Percentiles rank a stretch among this genome's conserved stretches.
Conservation (phyloP, 2,113 vertebrate genomes). For the Gambusia affinis region DNA sequence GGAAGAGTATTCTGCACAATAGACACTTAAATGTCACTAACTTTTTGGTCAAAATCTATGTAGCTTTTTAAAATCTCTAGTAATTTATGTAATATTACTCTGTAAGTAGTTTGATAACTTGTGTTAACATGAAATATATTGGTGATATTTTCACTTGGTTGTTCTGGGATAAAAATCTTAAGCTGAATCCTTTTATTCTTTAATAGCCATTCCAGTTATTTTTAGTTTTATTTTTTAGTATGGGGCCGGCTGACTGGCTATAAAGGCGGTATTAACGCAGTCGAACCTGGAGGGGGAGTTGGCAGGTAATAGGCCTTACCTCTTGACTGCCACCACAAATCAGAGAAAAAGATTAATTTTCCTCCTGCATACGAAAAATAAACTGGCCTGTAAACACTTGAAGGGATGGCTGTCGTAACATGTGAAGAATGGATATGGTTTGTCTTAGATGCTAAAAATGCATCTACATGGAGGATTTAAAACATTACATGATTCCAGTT, state of each 20-base stretch:
- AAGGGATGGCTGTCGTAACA: conserved; percentile 51
- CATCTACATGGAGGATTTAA: conserved; percentile 60
- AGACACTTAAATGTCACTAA: too few species aligned
- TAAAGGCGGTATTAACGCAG: conserved; percentile 74
- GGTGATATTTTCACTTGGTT: not conserved
- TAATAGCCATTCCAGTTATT: conserved; percentile 50
- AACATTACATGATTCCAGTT: not conserved
- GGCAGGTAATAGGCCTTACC: conserved; percentile 74
- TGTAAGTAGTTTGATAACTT: not conserved
- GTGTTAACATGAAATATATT: not conserved
- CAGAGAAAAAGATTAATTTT: conserved; percentile 59
- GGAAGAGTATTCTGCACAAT: too few species aligned
- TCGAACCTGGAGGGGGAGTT: conserved; percentile 73
- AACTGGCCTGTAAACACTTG: conserved; percentile 74
- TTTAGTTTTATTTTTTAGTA: conserved; percentile 64
- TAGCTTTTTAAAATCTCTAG: not conserved
- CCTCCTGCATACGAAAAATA: conserved; percentile 74
- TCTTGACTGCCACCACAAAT: conserved; percentile 60
- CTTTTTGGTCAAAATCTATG: not conserved
- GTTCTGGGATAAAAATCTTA: not conserved
- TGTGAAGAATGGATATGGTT: conserved; percentile 52
- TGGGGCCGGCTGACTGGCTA: conserved; percentile 69
- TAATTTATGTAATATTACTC: not conserved
- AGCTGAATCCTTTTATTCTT: conserved; percentile 55
- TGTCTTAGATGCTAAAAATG: conserved; percentile 68